phyloP scores from a whole-genome alignment of 2,888 invertebrate species.

The Epinotia nisella region DNA sequence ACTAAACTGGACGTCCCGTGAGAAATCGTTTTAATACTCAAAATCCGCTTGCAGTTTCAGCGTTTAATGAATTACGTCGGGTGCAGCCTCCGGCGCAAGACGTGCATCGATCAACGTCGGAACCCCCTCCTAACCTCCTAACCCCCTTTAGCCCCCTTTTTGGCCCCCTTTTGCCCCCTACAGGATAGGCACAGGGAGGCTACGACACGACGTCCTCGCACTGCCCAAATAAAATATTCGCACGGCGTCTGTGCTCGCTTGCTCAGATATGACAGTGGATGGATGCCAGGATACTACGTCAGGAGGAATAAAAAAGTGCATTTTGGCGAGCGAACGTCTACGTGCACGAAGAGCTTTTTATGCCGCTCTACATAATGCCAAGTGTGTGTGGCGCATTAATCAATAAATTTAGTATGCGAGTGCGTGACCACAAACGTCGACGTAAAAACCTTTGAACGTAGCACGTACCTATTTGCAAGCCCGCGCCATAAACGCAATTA shows the following conservation, averaged over 20 bases:
- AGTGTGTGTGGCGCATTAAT: slow-evolving; percentile 34
- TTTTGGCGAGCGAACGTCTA: slow-evolving; percentile 35
- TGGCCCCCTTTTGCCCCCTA: slow-evolving; percentile 47
- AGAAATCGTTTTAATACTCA: slow-evolving; percentile 84
- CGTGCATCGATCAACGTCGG: slow-evolving; percentile 87
- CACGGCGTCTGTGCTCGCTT: slow-evolving; percentile 67
- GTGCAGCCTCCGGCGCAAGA: slow-evolving; percentile 86
- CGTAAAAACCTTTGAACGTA: slow-evolving; percentile 15
- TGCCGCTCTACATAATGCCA: slow-evolving; percentile 19
- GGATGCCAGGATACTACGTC: slow-evolving; percentile 57
- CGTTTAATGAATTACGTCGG: slow-evolving; percentile 85
- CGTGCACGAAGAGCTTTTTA: slow-evolving; percentile 12
- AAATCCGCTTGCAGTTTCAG: slow-evolving; percentile 84
- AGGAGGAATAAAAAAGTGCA: slow-evolving; percentile 53
- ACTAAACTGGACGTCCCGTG: slow-evolving; percentile 78
- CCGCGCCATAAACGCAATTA: slow-evolving; percentile 12
- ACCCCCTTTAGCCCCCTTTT: slow-evolving; percentile 53
- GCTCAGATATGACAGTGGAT: slow-evolving; percentile 69
- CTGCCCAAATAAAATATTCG: slow-evolving; percentile 84
- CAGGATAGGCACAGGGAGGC: slow-evolving; percentile 73
- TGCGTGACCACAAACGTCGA: slow-evolving; percentile 14
- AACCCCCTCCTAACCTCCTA: slow-evolving; percentile 57
- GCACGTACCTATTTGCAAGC: slow-evolving; percentile 14
- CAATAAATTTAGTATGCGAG: slow-evolving; percentile 28
- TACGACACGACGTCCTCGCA: slow-evolving; percentile 63